Evolutionary conservation across 2,797 vertebrate species (phyloP).

Genomic region (Sphaeramia orbicularis): DNA sequence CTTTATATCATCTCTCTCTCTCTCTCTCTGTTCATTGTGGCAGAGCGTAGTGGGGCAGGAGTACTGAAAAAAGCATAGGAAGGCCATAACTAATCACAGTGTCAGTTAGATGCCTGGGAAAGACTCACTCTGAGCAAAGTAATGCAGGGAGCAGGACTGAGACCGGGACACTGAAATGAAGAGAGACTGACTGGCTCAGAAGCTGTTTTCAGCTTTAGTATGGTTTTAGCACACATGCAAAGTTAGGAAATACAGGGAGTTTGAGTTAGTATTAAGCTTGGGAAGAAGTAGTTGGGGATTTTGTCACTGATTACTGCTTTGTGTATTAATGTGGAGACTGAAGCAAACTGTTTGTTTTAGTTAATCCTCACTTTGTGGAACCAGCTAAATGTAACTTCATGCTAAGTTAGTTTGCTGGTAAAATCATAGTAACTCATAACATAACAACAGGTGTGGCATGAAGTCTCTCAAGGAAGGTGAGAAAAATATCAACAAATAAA

Average conservation of each 20-base stretch:
- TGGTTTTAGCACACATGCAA: slow-evolving; percentile 10
- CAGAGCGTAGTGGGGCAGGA: slow-evolving; percentile 57
- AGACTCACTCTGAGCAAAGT: slow-evolving; percentile 72
- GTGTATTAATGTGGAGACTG: not conserved
- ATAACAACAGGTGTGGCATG: too few relatives aligned
- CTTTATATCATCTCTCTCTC: slow-evolving; percentile 57
- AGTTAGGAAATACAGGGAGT: slow-evolving; percentile 13
- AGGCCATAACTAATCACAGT: slow-evolving; percentile 90
- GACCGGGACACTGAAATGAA: slow-evolving; percentile 25
- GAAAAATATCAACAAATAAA: too few relatives aligned
- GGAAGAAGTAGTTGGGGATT: not conserved
- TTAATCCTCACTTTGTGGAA: too few relatives aligned
- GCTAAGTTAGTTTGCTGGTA: too few relatives aligned
- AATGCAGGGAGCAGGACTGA: slow-evolving; percentile 44
- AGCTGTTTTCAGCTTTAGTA: slow-evolving; percentile 15
- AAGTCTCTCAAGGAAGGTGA: too few relatives aligned
- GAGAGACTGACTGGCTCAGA: slow-evolving; percentile 7
- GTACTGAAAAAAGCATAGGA: slow-evolving; percentile 80
- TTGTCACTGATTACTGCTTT: not conserved
- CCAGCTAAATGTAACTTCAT: too few relatives aligned
- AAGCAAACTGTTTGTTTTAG: not conserved
- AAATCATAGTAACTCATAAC: too few relatives aligned
- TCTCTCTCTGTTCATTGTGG: slow-evolving; percentile 74
- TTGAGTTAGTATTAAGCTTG: not conserved
- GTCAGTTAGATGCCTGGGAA: slow-evolving; percentile 89